phyloP scores from a whole-genome alignment of 1,140 invertebrate genomes.

The Nixonia krombeini region DNA sequence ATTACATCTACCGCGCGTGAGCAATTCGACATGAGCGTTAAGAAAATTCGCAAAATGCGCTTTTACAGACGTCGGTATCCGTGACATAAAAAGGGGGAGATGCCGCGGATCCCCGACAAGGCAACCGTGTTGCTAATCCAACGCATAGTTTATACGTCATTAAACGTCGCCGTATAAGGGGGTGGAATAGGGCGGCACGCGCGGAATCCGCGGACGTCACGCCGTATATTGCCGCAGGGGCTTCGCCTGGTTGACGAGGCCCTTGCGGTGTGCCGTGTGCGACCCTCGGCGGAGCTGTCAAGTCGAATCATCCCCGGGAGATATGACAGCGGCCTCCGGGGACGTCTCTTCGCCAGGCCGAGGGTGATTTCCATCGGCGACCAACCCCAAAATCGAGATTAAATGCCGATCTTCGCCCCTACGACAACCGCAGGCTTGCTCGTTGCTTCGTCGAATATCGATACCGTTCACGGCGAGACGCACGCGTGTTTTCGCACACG shows the following conservation, averaged over 20 bases:
- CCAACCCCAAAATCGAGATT: constrained; percentile 67
- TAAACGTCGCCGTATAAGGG: constrained; percentile 57
- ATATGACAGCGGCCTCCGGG: constrained; percentile 62
- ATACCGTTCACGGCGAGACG: not conserved
- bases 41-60: too few relatives aligned
- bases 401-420: constrained; percentile 58
- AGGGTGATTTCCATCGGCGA: constrained; percentile 52
- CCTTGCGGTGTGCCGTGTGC: constrained; percentile 39
- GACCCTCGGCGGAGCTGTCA: constrained; percentile 63
- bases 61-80: constrained; percentile 5
- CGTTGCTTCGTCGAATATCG: constrained; percentile 24
- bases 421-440: constrained; percentile 23
- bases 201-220: constrained; percentile 67
- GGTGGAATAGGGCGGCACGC: constrained; percentile 53
- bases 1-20: too few relatives aligned
- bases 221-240: constrained; percentile 61
- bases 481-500: too few relatives aligned
- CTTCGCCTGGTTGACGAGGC: constrained; percentile 11
- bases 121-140: constrained; percentile 68
- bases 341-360: constrained; percentile 42
- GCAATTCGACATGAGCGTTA: too few relatives aligned
- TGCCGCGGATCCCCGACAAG: constrained; percentile 14
- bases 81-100: too few relatives aligned
- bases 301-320: constrained; percentile 65
- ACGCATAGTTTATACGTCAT: constrained; percentile 71